Conservation (phyloP, 1,140 invertebrate genomes). For the Lucilia sericata region DNA sequence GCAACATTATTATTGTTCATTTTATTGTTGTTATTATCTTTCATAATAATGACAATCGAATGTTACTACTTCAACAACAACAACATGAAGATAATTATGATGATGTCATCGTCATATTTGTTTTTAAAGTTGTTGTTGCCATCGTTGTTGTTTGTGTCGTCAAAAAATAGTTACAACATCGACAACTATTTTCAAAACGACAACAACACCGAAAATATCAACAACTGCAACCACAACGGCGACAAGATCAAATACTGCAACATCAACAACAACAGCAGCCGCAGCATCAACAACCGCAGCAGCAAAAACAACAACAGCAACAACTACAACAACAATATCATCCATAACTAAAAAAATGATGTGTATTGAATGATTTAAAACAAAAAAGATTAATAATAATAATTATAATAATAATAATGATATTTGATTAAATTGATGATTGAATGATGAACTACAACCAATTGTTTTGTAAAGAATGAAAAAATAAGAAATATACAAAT, state of each 20-base stretch:
- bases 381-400: conserved; percentile 47
- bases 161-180: conserved; percentile 36
- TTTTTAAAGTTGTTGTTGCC: not conserved
- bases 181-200: conserved; percentile 21
- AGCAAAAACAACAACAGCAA: conserved; percentile 53
- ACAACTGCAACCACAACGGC: conserved; percentile 34
- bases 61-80: not conserved
- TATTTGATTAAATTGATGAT: conserved; percentile 56
- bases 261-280: conserved; percentile 50
- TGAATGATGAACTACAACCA: conserved; percentile 51
- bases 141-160: conserved; percentile 22
- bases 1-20: not conserved
- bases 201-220: conserved; percentile 58
- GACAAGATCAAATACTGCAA: conserved; percentile 14
- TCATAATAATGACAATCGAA: not conserved
- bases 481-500: conserved; percentile 42
- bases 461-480: conserved; percentile 44
- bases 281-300: conserved; percentile 49
- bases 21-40: not conserved
- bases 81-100: not conserved
- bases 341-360: conserved; percentile 8
- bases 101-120: not conserved
- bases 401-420: conserved; percentile 18
- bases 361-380: conserved; percentile 48
- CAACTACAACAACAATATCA: conserved; percentile 47